These are phyloP conservation scores for Orthosia incerta DNA, from an alignment of 2,888 invertebrate species.

Conservation along the genomic window DNA sequence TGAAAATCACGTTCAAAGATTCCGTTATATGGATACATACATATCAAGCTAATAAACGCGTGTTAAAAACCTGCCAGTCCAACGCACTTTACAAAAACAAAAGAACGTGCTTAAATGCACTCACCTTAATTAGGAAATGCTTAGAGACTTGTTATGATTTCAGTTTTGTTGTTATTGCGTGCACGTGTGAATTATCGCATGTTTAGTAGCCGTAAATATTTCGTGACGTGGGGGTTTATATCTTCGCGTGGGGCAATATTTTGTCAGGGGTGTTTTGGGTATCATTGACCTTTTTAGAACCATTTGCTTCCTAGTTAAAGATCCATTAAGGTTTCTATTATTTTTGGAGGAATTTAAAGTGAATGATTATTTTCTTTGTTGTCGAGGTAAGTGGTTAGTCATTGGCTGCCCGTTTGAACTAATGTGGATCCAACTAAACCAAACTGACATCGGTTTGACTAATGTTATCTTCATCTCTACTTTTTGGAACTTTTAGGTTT, in stretches of 20 bases:
- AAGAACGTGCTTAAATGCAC: slow-evolving; percentile 45
- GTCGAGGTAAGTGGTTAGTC: slow-evolving; percentile 2
- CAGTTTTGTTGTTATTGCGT: slow-evolving; percentile 65
- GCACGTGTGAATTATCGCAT: slow-evolving; percentile 77
- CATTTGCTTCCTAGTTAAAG: slow-evolving; percentile 64
- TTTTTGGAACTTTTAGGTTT: slow-evolving; percentile 12
- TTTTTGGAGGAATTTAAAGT: slow-evolving; percentile 32
- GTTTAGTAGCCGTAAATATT: slow-evolving; percentile 82
- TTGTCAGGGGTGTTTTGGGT: slow-evolving; percentile 75
- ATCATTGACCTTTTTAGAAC: slow-evolving; percentile 75
- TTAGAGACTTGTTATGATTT: slow-evolving; percentile 69
- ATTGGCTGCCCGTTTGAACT: neutral
- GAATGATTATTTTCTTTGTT: slow-evolving; percentile 19
- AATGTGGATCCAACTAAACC: slow-evolving; percentile 3
- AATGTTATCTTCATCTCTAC: neutral
- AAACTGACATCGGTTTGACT: neutral
- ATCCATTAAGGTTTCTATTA: slow-evolving; percentile 56
- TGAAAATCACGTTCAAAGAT: no score
- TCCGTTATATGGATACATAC: no score
- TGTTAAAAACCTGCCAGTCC: slow-evolving; percentile 1
- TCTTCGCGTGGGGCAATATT: slow-evolving; percentile 71
- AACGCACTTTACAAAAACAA: slow-evolving; percentile 37
- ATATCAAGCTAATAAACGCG: no score
- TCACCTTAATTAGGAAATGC: slow-evolving; percentile 57
- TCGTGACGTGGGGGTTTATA: slow-evolving; percentile 74